A percentile compares a stretch with the other conserved stretches of the same genome.
These are phyloP conservation scores for Drosophila bocqueti DNA, from an alignment of 1,140 invertebrate species.

Conservation along the genomic window DNA sequence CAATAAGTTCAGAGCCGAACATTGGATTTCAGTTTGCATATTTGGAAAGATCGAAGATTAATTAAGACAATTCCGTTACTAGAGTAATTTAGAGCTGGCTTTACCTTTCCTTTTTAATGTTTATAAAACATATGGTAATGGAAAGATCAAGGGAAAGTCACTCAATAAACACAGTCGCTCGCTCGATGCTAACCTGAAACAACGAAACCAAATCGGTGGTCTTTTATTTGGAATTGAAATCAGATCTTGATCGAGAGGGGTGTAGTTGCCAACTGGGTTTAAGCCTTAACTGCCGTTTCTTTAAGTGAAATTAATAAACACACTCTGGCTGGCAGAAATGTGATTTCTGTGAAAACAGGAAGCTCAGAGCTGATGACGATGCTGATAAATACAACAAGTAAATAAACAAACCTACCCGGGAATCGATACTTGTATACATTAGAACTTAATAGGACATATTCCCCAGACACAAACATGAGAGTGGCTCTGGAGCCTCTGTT, in stretches of 20 bases:
- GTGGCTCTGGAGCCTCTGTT: not conserved
- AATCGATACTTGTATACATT: not conserved
- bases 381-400: not conserved
- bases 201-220: no score
- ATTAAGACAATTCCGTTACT: not conserved
- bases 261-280: not conserved
- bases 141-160: no score
- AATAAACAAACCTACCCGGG: not conserved
- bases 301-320: not conserved
- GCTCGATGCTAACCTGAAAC: no score
- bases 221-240: not conserved
- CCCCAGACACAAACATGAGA: not conserved
- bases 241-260: not conserved
- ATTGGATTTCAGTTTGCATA: not conserved
- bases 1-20: not conserved
- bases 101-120: no score
- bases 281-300: not conserved
- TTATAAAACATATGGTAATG: no score
- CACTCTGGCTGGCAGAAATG: not conserved
- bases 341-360: not conserved
- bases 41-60: not conserved
- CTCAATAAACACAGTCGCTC: no score
- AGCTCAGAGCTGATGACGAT: not conserved
- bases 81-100: no score
- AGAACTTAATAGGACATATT: not conserved